Conservation (phyloP, 37 sponge, comb jelly and placozoan genomes). For the Aphrocallistes beatrix region DNA sequence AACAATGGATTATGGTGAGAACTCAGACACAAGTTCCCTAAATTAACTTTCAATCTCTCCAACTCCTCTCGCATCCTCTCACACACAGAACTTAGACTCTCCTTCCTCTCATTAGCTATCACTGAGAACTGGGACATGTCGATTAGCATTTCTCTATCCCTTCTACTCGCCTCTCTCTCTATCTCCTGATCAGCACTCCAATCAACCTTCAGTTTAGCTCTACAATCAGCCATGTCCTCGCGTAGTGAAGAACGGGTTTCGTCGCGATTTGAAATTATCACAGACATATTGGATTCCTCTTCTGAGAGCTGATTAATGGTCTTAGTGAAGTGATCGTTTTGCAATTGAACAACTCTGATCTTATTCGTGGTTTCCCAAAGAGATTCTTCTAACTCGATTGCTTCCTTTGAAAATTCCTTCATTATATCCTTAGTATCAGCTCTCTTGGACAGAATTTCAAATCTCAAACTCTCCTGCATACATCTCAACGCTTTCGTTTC, state of each 20-base stretch:
- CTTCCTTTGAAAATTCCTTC: neutral
- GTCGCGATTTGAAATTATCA: neutral
- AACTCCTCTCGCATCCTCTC: neutral
- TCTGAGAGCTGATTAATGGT: neutral
- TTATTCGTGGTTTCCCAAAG: neutral
- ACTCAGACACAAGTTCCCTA: neutral
- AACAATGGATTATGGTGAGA: too few species aligned
- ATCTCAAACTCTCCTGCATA: neutral
- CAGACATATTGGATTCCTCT: neutral
- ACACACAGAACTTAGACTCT: neutral
- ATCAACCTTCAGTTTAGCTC: neutral
- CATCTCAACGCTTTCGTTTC: neutral
- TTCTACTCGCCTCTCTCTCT: neutral
- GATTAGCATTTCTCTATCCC: neutral
- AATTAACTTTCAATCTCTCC: neutral
- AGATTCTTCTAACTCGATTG: neutral
- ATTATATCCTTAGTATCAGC: neutral
- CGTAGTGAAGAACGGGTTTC: neutral
- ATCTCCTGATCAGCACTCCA: neutral
- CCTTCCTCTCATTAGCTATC: neutral
- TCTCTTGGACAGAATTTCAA: neutral
- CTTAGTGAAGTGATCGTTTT: neutral
- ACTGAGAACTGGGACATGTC: neutral
- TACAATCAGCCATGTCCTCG: neutral
- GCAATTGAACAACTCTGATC: neutral